Base-by-base conservation (phyloP, 1,140 invertebrate genomes). In the Berghia stephanieae region DNA sequence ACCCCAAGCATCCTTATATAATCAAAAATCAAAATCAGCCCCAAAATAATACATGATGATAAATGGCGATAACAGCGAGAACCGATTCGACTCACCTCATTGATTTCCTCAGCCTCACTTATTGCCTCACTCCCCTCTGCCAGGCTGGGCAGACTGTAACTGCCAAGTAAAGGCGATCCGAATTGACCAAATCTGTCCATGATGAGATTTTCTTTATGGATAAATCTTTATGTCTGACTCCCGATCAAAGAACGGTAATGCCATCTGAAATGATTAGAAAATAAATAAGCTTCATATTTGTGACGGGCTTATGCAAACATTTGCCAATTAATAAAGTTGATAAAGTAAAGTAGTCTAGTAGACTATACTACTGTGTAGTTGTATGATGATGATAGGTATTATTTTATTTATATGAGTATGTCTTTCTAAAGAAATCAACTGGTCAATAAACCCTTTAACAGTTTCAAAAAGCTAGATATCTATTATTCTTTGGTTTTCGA, bases 51-150 rank as follows among this genome's bases (percentile, higher is more conserved):
- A 18, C 8, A 63, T 63, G 27, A 63, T 31, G 27, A 10, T 18
- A 27, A 16, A 8, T 31, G 27, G 13, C 57, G 27, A n/a, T n/a
- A 49, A 13, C 46, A 27, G 27, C 13, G 8, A 63, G 10, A 16
- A 10, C 27, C 10, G 27, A 31, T 63, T 16, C 8, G 27, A 31
- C 27, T 73, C 80, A 84, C 84, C 81, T 86, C 85, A 60, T 84
- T 82, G 43, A 85, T 83, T 78, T 86, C 84, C 24, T 86, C 85
- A 43, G 81, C 83, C 44, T 86, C 85, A 72, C 83, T 84, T 57
- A 86, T 83, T 43, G 82, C 78, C 75, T 82, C 81, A 80, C 83
- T 84, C 21, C 85, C 86, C 34, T 86, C 86, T 66, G 83, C 83
- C 49, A 86, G 78, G 77, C 84, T 87, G 6, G 82, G 82, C 57